Evolutionary conservation across 2,797 vertebrate species (phyloP), one percentile per base, ranked within the genome.

Genomic region (Mormyrops boulengeri): DNA sequence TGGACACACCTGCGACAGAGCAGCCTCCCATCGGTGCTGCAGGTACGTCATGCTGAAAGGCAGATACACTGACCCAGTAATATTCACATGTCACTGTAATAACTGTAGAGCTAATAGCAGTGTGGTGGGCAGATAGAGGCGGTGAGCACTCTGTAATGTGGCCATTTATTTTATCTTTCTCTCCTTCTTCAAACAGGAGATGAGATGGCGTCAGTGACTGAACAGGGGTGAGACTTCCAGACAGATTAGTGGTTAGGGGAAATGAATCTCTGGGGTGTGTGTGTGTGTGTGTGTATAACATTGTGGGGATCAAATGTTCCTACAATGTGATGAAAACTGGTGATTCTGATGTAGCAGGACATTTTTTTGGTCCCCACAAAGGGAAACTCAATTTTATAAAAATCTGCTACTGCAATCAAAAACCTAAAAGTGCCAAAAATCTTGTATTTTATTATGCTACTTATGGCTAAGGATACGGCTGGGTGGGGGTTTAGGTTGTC

Each of bases 201-300:
- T 17, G 57, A 47, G 26, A 11, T 19, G 0, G 52, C 26, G 17
- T 34, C 85, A 57, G 55, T 47, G 55, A 60, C 87, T 44, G 87
- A 88, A 41, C 87, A 88, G 38, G 57, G 87, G 87, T 88, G n/a
- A 88, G 87, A 66, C 17, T n/a, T 88, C 30, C 87, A 62, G 30
- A 50, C 52, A 11, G 26, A 85, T 44, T 47, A 50, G 73, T 41
- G 38, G 73, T 80, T 30, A n/a, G 17, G 38, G 73, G 17, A 80
- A 38, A 5, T 38, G 34, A 41, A 19, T 41, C 69, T 38, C 30
- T 38, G 30, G 30, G 0, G 34, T 41, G 14, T 77, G 69, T 77
- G 22, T 22, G 52, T 52, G 12, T 52, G 55, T 57, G 55, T 57
- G 55, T n/a, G 19, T 55, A 1, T 8, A 0, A 6, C 57, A 62